Percentiles rank a stretch among this genome's conserved stretches.
Evolutionary conservation across 2,113 vertebrate genomes (phyloP).

Genomic region (Callipepla squamata): DNA sequence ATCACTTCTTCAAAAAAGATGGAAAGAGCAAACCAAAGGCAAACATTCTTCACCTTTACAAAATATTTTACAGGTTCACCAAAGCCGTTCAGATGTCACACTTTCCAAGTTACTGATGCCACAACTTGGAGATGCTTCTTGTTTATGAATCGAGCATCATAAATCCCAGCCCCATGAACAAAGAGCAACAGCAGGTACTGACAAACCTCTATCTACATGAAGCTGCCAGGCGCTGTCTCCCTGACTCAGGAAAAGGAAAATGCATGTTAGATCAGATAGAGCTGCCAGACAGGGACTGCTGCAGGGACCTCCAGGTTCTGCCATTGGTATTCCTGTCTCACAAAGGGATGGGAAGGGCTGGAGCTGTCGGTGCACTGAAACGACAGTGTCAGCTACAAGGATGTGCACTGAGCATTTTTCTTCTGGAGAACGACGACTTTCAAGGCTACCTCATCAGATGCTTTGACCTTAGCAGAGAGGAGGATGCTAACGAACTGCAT

Average conservation of each 20-base stretch:
- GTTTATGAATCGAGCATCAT: slow-evolving; percentile 37
- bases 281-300: neutral
- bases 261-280: neutral
- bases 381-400: neutral
- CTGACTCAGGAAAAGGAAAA: neutral
- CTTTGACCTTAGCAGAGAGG: neutral
- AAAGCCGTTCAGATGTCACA: neutral
- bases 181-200: neutral
- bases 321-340: slow-evolving; percentile 15
- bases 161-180: slow-evolving; percentile 12
- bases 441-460: slow-evolving; percentile 4
- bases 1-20: neutral
- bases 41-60: slow-evolving; percentile 30
- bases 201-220: neutral
- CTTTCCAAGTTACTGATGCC: slow-evolving; percentile 33
- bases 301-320: neutral
- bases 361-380: neutral
- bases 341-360: neutral
- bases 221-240: neutral
- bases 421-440: neutral
- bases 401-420: neutral
- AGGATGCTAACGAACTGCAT: neutral
- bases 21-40: slow-evolving; percentile 48
- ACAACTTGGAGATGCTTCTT: slow-evolving; percentile 3
- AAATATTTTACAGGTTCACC: neutral